Percentiles rank a stretch among this genome's conserved stretches.
Conservation (phyloP, 2,113 vertebrate species). For the Telmatochromis sp. region DNA sequence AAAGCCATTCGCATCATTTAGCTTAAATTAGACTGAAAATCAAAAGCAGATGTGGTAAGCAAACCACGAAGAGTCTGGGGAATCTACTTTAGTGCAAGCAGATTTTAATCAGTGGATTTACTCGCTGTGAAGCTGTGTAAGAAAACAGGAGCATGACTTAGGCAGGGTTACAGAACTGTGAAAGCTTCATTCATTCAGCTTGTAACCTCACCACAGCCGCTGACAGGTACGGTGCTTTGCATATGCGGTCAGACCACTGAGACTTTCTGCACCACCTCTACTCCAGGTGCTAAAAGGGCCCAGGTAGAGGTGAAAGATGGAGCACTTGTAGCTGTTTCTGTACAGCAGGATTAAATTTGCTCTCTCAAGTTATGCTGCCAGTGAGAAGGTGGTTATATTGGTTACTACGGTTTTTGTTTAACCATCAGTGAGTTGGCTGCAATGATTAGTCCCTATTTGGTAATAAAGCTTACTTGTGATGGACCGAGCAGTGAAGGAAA, state of each 20-base stretch:
- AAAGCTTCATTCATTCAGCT: background rate
- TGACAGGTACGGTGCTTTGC: slow-evolving; percentile 23
- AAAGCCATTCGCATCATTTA: background rate
- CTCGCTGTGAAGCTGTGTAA: background rate
- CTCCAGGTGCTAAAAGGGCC: background rate
- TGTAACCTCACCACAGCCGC: background rate
- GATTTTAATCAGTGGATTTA: background rate
- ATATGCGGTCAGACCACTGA: background rate
- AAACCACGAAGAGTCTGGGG: background rate
- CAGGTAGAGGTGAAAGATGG: background rate
- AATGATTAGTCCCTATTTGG: background rate
- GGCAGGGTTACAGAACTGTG: background rate
- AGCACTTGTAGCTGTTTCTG: background rate
- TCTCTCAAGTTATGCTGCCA: background rate
- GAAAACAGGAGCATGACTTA: background rate
- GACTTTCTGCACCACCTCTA: background rate
- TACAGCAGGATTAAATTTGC: background rate
- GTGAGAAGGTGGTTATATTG: background rate
- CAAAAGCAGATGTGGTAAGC: background rate
- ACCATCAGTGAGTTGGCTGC: background rate
- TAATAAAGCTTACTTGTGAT: background rate
- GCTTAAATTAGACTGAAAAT: background rate
- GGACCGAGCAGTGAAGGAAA: too few relatives aligned
- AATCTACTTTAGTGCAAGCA: background rate
- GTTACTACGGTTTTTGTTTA: background rate